Evolutionary conservation across 2,888 invertebrate genomes (phyloP), one percentile per base, ranked within the genome.

Genomic region (Dioctria rufipes): DNA sequence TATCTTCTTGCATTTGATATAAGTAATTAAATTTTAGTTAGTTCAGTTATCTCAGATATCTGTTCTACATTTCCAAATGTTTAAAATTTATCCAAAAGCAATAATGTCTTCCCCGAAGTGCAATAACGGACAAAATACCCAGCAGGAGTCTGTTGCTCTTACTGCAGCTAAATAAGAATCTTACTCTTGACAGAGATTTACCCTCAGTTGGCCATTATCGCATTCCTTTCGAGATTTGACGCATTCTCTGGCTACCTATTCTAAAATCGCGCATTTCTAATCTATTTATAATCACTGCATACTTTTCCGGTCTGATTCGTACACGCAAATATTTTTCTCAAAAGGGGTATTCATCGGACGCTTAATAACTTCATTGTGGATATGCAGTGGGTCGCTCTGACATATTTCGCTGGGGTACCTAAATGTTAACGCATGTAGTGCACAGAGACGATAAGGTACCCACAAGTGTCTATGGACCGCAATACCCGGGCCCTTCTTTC

Each of bases 271-370:
- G n/a, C 51, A 61, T 40, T 63, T 6, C 63, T 77, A 61, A 77
- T 77, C 77, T 77, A 43, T 63, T 77, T 77, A 63, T 77, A 77
- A 77, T 77, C 61, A 46, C 63, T 37, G 49, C 63, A 77, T 77
- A 39, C 60, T 77, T 77, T 77, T 77, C 77, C 63, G 77, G 77
- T 77, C 77, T 77, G 63, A 77, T 77, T 77, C 77, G 63, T 63
- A 40, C 49, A 43, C 40, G 13, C 39, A 39, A 46, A 40, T 40
- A 39, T 46, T 46, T 46, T 63, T 46, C 77, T 63, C 61, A 46
- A 61, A 25, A 65, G 75, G 75, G 25, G 58, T 43, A 60, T 43
- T 63, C 63, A 66, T 49, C 63, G 63, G n/a, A 5, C 8, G 5
- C 63, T 63, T 77, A 77, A 77, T 77, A 77, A 77, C 77, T 63